These are phyloP conservation scores for Oceanodroma tethys DNA, from an alignment of 2,113 vertebrate genomes.

Conservation along the genomic window DNA sequence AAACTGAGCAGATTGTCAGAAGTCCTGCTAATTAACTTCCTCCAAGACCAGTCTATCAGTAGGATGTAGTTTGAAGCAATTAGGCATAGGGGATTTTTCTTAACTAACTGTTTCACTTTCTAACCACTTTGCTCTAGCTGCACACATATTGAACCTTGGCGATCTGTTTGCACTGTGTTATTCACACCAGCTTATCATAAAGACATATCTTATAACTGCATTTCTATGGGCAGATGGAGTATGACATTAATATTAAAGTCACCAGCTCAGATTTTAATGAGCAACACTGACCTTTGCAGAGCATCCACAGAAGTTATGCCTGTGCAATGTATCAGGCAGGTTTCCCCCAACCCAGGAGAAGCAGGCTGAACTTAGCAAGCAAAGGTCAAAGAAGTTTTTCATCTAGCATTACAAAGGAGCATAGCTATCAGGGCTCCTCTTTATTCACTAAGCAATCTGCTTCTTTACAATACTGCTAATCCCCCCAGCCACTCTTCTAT, in stretches of 20 bases:
- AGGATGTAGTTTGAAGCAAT: neutral
- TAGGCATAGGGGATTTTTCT: neutral
- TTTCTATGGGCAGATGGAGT: neutral
- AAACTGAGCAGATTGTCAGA: neutral
- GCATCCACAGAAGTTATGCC: neutral
- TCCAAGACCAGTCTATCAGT: neutral
- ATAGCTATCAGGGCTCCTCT: neutral
- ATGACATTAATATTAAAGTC: neutral
- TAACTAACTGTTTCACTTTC: neutral
- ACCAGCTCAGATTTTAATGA: neutral
- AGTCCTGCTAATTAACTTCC: neutral
- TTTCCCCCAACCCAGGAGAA: neutral
- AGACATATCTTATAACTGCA: neutral
- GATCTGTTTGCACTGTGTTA: neutral
- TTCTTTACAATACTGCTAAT: neutral
- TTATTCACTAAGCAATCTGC: neutral
- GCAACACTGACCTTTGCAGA: neutral
- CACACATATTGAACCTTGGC: neutral
- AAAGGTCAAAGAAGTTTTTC: neutral
- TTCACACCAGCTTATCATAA: neutral
- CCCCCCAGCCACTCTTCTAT: neutral
- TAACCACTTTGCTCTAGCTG: neutral
- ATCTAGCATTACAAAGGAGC: neutral
- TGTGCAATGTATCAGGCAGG: neutral
- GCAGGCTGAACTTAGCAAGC: neutral